These are phyloP conservation scores for Hemicrepidius hirtus DNA, from an alignment of 2,888 invertebrate species.

Conservation along the genomic window DNA sequence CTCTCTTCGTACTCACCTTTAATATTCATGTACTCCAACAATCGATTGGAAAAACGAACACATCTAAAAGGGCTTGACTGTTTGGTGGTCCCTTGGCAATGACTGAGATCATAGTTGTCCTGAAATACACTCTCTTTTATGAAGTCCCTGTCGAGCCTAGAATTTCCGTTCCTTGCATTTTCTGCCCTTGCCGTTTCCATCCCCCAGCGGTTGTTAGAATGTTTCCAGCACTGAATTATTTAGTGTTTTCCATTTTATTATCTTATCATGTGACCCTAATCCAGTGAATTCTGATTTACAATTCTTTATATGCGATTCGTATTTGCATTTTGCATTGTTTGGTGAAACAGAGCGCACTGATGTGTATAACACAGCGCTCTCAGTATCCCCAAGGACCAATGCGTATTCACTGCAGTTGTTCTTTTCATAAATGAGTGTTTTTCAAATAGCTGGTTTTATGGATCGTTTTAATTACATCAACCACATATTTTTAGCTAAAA, in stretches of 20 bases:
- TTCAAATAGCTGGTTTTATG: background rate
- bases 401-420: background rate
- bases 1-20: constrained; percentile 26
- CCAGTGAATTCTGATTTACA: constrained; percentile 36
- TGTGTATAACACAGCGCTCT: background rate
- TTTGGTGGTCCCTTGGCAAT: constrained; percentile 52
- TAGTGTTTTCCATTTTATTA: constrained; percentile 49
- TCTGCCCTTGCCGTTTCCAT: constrained; percentile 42
- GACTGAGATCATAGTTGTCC: constrained; percentile 49
- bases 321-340: constrained; percentile 32
- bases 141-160: constrained; percentile 47
- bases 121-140: constrained; percentile 52
- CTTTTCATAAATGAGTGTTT: background rate
- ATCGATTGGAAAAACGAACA: constrained; percentile 45
- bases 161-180: constrained; percentile 51
- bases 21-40: constrained; percentile 35
- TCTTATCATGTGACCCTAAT: constrained; percentile 45
- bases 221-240: constrained; percentile 51
- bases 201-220: constrained; percentile 47
- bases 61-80: constrained; percentile 40
- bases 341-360: constrained; percentile 1
- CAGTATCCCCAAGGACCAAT: background rate
- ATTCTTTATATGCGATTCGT: constrained; percentile 28
- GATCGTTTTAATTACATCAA: too few species aligned
- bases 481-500: too few species aligned